Base-by-base conservation (phyloP, 2,888 invertebrate species). In the Heteromurus nitidus region DNA sequence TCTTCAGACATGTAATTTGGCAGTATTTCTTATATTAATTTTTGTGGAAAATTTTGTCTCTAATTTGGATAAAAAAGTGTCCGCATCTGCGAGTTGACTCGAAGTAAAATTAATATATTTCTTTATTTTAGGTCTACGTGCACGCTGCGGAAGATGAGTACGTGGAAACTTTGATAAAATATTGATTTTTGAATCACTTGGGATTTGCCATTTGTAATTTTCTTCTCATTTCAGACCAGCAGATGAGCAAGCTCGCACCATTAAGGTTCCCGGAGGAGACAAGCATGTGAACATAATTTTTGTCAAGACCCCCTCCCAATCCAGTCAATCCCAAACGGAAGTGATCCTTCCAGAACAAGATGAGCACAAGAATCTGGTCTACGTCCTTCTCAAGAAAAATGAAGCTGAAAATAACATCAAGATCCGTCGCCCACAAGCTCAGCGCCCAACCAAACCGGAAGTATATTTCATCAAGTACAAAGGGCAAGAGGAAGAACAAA, bases 221-320 rank as follows among this genome's bases (percentile, higher is more conserved):
- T 36, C 36, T 55, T 11, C 20, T 50, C 5, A 55, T 73, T 62
- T 28, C 22, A 68, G 67, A 11, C 76, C 76, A 9, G 68, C 58
- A 3, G 60, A 75, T 18, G 20, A 65, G 20, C 73, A 80, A 67
- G 58, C 60, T 18, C 55, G 74, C 16, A 62, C 47, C 13, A 75
- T 75, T 26, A 36, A 67, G 30, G 76, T 82, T 55, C 82, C 82
- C 50, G 80, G 82, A 28, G 82, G 82, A 16, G 82, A 82, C 65
- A 82, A 82, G 28, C 82, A 82, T 20, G 82, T 82, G n/a, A 82
- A 82, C 72, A 82, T 82, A 13, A 82, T 76, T 30, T 81, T 81
- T 24, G 80, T 68, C 47, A 75, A 81, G 80, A 73, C 80, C 7
- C 80, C 80, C n/a, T 50, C 47, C 18, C 67, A 67, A 47, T 68